Evolutionary conservation across 2,797 vertebrate genomes (phyloP).

Genomic region (Gymnopithys bicolor): DNA sequence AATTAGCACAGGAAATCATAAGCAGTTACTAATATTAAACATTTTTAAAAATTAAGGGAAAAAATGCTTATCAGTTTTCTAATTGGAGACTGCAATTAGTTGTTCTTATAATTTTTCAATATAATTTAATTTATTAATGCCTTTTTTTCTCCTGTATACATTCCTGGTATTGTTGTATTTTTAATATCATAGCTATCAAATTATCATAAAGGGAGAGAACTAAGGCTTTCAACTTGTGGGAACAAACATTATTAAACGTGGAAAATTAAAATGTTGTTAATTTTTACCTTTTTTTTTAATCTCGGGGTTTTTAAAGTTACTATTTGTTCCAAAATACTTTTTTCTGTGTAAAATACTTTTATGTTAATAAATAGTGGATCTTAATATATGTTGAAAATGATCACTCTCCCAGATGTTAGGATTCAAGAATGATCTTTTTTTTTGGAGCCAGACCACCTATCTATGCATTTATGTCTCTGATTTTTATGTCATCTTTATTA

Average conservation of each 20-base stretch:
- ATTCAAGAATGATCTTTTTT: not conserved
- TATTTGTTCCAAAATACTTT: not conserved
- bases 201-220: not conserved
- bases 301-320: not conserved
- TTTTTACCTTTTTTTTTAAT: not conserved
- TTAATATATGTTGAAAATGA: not conserved
- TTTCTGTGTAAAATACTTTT: not conserved
- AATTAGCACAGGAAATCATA: not conserved
- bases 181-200: not conserved
- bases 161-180: not conserved
- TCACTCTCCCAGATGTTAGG: not conserved
- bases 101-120: not conserved
- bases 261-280: not conserved
- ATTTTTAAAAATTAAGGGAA: not conserved
- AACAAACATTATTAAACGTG: not conserved
- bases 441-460: not conserved
- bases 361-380: not conserved
- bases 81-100: not conserved
- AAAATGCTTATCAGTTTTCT: not conserved
- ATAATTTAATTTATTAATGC: not conserved
- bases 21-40: not conserved
- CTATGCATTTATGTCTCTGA: not conserved
- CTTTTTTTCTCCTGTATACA: not conserved
- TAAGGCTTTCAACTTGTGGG: not conserved
- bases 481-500: not conserved